A percentile compares a stretch with the other conserved stretches of the same genome.
Conservation (phyloP, 2,888 invertebrate genomes). For the Aelia acuminata region DNA sequence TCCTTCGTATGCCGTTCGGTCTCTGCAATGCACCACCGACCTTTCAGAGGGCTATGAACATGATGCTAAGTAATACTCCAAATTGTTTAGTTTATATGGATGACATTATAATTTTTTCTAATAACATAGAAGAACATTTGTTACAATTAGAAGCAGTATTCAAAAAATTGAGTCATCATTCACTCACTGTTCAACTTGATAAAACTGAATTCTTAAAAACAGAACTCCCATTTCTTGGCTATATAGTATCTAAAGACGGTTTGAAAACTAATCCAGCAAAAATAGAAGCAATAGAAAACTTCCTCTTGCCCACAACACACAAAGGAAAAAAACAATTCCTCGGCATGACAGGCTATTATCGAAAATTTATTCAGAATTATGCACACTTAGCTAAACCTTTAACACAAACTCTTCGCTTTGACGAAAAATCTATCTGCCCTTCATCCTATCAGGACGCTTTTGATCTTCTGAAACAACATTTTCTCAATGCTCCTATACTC, state of each 20-base stretch:
- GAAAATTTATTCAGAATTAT: no score
- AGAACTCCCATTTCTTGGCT: constrained; percentile 45
- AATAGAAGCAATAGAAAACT: constrained; percentile 39
- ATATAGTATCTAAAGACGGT: constrained; percentile 1
- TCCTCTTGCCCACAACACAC: constrained; percentile 17
- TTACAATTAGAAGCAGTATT: not conserved
- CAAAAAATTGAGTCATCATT: constrained; percentile 49
- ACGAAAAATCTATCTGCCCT: no score
- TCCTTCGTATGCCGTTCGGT: constrained; percentile 52
- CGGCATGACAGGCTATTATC: no score
- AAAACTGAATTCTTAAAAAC: constrained; percentile 61
- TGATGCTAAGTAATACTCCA: not conserved
- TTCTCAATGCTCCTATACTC: no score
- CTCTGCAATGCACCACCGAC: constrained; percentile 58
- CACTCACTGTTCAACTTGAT: constrained; percentile 61
- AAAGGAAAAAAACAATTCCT: no score
- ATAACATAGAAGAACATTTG: constrained; percentile 15
- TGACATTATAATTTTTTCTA: constrained; percentile 58
- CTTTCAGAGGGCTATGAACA: constrained; percentile 60
- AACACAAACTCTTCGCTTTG: no score
- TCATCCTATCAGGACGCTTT: no score
- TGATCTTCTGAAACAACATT: no score
- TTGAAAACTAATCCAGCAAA: constrained; percentile 53
- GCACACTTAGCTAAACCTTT: no score
- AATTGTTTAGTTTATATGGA: constrained; percentile 60